Evolutionary conservation across 2,797 vertebrate species (phyloP).

Genomic region (Centroberyx gerrardi): DNA sequence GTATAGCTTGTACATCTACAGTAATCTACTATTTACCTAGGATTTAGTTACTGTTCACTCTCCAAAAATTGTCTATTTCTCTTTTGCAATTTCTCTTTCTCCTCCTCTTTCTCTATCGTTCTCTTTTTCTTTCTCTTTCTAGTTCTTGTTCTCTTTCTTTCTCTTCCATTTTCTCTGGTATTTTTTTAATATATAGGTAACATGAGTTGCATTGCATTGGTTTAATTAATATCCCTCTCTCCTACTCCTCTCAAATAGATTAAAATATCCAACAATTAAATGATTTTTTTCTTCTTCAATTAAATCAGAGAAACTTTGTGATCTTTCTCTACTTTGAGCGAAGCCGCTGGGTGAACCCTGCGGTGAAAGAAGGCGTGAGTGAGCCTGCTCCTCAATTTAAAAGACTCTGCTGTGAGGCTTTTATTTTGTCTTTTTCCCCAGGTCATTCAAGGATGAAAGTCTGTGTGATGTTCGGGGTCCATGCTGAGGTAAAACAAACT

Average conservation of each 20-base stretch:
- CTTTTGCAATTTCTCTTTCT: too few species aligned
- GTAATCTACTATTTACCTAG: too few species aligned
- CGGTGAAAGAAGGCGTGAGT: slow-evolving; percentile 56
- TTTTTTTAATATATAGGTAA: not conserved
- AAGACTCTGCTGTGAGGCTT: slow-evolving; percentile 73
- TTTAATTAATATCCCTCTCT: slow-evolving; percentile 41
- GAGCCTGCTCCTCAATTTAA: slow-evolving; percentile 49
- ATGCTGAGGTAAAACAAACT: slow-evolving; percentile 54
- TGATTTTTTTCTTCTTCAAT: slow-evolving; percentile 37
- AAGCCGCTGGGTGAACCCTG: slow-evolving; percentile 71
- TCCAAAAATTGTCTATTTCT: too few species aligned
- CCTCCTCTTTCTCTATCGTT: too few species aligned
- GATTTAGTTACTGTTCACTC: too few species aligned
- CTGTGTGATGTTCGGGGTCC: slow-evolving; percentile 51
- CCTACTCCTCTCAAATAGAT: slow-evolving; percentile 21
- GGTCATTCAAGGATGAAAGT: slow-evolving; percentile 77
- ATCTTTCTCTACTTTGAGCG: slow-evolving; percentile 63
- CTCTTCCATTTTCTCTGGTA: too few species aligned
- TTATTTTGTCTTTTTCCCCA: slow-evolving; percentile 68
- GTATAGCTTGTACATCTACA: too few species aligned
- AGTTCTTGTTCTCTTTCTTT: too few species aligned
- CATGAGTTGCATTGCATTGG: not conserved
- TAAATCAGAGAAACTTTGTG: slow-evolving; percentile 59
- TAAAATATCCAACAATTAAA: slow-evolving; percentile 14
- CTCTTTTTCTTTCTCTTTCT: too few species aligned